Evolutionary conservation across 92 coral and sea anemone genomes (phyloP), one percentile per base, ranked within the genome.

Genomic region (Paragorgia papillata): DNA sequence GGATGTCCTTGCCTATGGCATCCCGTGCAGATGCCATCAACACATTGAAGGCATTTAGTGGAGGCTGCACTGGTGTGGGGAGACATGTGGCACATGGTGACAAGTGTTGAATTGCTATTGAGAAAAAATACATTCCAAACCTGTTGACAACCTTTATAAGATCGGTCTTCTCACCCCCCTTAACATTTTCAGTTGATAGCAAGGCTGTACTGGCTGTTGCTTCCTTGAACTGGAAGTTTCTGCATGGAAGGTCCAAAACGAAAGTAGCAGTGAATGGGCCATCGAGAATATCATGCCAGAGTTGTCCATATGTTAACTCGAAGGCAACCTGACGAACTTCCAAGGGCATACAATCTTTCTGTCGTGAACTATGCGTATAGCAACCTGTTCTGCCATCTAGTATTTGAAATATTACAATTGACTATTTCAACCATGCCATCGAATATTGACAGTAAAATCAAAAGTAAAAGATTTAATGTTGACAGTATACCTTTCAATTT

Each of bases 21-120:
- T 69, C 75, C 32, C 57, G 41, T 6, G 84, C 84, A 66, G 84
- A 75, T 61, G 74, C 34, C 84, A 54, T 80, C 84, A 80, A 20
- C 7, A 80, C 61, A 46, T 41, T 37, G 75, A 80, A 80, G 18
- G 84, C 77, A 67, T 80, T 80, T 44, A 62, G 34, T 41, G 56
- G 29, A 18, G 57, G 43, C n/a, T 35, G 48, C 33, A n/a, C 25
- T 3, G 25, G 49, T 1, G 29, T 9, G 13, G 74, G 57, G 22
- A 40, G 8, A 17, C 74, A 66, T 66, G 57, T 41, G 33, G 74
- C 31, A 41, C 74, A 41, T 37, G 74, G 26, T 66, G 33, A 1
- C 34, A 21, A 12, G 27, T 66, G 74, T 66, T 66, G 31, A 22
- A 66, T 13, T 2, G 46, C 21, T 19, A 66, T 44, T 1, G 49